These are phyloP conservation scores for Pygoscelis antarcticus DNA, from an alignment of 2,113 vertebrate genomes.

Conservation along the genomic window DNA sequence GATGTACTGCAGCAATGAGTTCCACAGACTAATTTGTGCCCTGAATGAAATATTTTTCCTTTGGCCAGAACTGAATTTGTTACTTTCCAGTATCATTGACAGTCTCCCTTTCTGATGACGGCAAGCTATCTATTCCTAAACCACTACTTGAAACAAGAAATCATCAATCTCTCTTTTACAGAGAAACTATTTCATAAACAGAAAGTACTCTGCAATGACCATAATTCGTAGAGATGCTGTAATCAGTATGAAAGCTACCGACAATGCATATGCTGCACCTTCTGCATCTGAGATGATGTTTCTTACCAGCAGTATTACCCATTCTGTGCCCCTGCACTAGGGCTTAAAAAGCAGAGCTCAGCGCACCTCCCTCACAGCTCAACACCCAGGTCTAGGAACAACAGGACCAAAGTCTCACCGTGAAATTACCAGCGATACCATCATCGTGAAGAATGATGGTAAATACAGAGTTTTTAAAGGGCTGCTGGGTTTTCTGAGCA, in stretches of 20 bases:
- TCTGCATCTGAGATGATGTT: background rate
- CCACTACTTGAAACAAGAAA: background rate
- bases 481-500: background rate
- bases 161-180: background rate
- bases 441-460: fast-evolving
- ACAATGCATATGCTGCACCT: background rate
- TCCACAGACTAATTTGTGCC: background rate
- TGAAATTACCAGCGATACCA: background rate
- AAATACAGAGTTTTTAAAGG: background rate
- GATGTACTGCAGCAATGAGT: background rate
- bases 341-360: background rate
- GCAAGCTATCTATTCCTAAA: background rate
- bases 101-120: background rate
- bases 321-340: background rate
- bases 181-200: background rate
- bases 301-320: background rate
- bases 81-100: background rate
- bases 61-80: background rate
- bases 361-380: background rate
- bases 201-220: background rate
- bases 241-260: background rate
- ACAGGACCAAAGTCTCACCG: background rate
- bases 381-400: background rate
- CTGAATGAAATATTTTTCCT: background rate
- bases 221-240: background rate